Base-by-base conservation (phyloP, 1,140 invertebrate species). In the Apis florea region DNA sequence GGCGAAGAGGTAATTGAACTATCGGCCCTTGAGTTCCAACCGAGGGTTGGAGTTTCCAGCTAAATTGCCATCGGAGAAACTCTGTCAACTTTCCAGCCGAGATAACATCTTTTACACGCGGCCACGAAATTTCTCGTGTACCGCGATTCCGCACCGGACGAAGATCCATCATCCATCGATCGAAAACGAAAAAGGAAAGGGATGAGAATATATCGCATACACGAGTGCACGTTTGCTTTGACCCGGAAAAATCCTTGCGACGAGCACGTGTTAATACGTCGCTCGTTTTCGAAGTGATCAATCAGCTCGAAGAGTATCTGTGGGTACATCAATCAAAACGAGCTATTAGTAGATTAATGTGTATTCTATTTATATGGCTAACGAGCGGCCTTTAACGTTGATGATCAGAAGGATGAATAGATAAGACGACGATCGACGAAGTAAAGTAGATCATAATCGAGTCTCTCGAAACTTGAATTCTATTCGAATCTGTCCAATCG, bases 1-100 rank as follows among this genome's bases (percentile, higher is more conserved):
- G 47, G 47, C 17, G 53, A 56, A 75, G 19, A 61, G 64, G 76
- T 81, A 49, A 69, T 74, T 59, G 63, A 49, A 71, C 76, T 64
- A 68, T 81, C 53, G 56, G 12, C 15, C 66, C 3, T 9, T 54
- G 31, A 40, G 59, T 49, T 67, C 59, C 26, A 24, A 21, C 31
- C 24, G 13, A 4, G 1, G 12, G 0, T 49, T 5, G 19, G 13
- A 19, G 59, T 84, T 56, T 21, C 17, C 56, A 24, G 13, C 17
- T 24, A 51, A 75, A 75, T 75, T 75, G 64, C 11, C 47, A 17
- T 24, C 12, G 49, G 19, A 58, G 26, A 56, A 59, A 15, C 54
- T 66, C 19, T 24, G 8, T 47, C n/a, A 12, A 21, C n/a, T n/a
- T 26, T 51, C 5, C 15, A 13, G 40, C 71, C 47, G 13, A 21